Evolutionary conservation across 2,888 invertebrate genomes (phyloP).

Genomic region (Netelia fuscicornis): DNA sequence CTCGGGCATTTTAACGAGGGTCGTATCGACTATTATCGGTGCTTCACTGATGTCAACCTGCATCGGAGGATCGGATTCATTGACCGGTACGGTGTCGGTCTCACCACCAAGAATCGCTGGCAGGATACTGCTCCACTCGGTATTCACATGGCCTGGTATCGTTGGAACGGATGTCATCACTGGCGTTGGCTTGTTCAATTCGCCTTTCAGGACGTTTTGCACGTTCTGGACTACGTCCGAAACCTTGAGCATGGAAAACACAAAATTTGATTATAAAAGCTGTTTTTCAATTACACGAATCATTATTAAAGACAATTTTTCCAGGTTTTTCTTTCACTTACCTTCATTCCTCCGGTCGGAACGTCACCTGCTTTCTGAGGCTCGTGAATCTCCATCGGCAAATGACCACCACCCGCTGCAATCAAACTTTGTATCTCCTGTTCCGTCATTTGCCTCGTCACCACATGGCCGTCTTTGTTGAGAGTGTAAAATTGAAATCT

Average conservation of each 20-base stretch:
- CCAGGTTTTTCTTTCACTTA: constrained; percentile 40
- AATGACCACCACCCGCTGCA: constrained; percentile 89
- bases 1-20: constrained; percentile 61
- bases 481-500: constrained; percentile 95
- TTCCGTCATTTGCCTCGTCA: constrained; percentile 93
- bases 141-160: constrained; percentile 82
- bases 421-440: constrained; percentile 94
- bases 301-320: too few species aligned
- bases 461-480: constrained; percentile 92
- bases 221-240: constrained; percentile 93
- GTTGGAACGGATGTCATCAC: constrained; percentile 78
- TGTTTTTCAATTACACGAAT: not conserved
- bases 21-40: constrained; percentile 64
- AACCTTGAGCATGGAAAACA: constrained; percentile 83
- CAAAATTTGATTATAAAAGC: not conserved
- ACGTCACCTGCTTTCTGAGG: constrained; percentile 76
- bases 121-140: constrained; percentile 91
- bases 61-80: constrained; percentile 81
- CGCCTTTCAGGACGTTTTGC: constrained; percentile 92
- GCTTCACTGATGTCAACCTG: constrained; percentile 14
- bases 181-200: constrained; percentile 87
- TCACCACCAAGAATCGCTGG: constrained; percentile 92
- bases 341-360: constrained; percentile 78
- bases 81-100: constrained; percentile 86
- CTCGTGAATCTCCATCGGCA: constrained; percentile 82